Evolutionary conservation across 2,797 vertebrate species (phyloP), one percentile per base, ranked within the genome.

Genomic region (Notolepis coatsorum): DNA sequence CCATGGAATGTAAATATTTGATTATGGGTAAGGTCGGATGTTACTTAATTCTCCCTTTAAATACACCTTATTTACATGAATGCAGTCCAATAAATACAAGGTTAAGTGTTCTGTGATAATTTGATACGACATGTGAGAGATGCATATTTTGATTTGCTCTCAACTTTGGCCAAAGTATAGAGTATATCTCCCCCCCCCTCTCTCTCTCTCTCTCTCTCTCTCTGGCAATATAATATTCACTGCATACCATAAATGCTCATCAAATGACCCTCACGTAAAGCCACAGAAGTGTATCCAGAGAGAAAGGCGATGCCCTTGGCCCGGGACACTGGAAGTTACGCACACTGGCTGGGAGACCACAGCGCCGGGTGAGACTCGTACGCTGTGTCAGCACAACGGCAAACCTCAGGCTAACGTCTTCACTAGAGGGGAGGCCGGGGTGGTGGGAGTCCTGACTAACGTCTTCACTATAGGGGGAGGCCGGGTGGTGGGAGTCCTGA

Each of bases 1-100:
- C 71, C 68, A 55, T 5, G 72, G 77, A 91, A 91, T 91, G 86
- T 91, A 92, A 93, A 93, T 90, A 89, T 92, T 91, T 91, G 76
- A 81, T 68, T 72, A 53, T 39, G 50, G 58, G 57, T 68, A 84
- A 61, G 55, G 77, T 87, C 79, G 63, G 70, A 78, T 76, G 71
- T 80, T 78, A 75, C 75, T 84, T 79, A 82, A 86, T 82, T 84
- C 75, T 69, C 61, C 43, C 57, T 64, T 80, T 78, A 84, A 89
- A 84, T 66, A 81, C 78, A 64, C 79, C 43, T 75, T 85, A 71
- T 91, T 89, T 89, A 80, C 77, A 64, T 39, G 55, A 87, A 77
- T 63, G 24, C 1, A 0, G 6, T 72, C 86, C 69, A 85, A 85
- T 48, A 24, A 81, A 84, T 73, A 85, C 69, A 85, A 30, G 9